phyloP scores from a whole-genome alignment of 1,140 invertebrate genomes.

The Mactra quadrangularis region DNA sequence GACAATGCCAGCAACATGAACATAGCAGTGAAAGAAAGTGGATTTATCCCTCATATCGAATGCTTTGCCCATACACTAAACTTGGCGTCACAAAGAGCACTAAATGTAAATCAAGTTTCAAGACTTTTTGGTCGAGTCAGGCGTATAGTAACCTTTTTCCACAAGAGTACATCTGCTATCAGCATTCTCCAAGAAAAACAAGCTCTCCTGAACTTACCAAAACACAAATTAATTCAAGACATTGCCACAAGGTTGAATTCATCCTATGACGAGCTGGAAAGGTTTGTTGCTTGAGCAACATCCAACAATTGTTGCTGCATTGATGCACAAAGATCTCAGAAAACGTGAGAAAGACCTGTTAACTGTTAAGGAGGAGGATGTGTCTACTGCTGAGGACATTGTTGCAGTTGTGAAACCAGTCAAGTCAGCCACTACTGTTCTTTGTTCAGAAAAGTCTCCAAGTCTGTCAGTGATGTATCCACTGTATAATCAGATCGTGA shows the following conservation, averaged over 20 bases:
- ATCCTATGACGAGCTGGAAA: slow-evolving; percentile 16
- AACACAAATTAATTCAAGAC: slow-evolving; percentile 40
- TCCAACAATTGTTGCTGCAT: slow-evolving; percentile 11
- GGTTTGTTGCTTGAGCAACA: slow-evolving; percentile 37
- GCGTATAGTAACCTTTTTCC: slow-evolving; percentile 35
- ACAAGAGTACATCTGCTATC: slow-evolving; percentile 29
- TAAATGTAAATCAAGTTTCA: slow-evolving; percentile 17
- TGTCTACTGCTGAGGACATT: not conserved
- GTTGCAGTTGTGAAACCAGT: slow-evolving; percentile 4
- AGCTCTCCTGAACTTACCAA: not conserved
- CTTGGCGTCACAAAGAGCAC: slow-evolving; percentile 15
- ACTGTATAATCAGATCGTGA: slow-evolving; percentile 19
- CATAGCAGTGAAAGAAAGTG: slow-evolving; percentile 18
- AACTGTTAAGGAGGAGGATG: slow-evolving; percentile 34
- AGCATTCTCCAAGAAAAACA: not conserved
- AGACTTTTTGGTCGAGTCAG: slow-evolving; percentile 34
- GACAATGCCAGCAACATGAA: slow-evolving; percentile 56
- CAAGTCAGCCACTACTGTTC: slow-evolving; percentile 26
- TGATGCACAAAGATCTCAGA: slow-evolving; percentile 29
- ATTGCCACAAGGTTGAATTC: slow-evolving; percentile 36
- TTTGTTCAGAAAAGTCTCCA: slow-evolving; percentile 15
- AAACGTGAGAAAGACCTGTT: slow-evolving; percentile 27
- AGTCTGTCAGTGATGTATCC: slow-evolving; percentile 25
- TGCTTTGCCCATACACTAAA: slow-evolving; percentile 39
- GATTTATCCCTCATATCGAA: slow-evolving; percentile 34